phyloP scores from a whole-genome alignment of 2,113 vertebrate genomes.

The Morone saxatilis region DNA sequence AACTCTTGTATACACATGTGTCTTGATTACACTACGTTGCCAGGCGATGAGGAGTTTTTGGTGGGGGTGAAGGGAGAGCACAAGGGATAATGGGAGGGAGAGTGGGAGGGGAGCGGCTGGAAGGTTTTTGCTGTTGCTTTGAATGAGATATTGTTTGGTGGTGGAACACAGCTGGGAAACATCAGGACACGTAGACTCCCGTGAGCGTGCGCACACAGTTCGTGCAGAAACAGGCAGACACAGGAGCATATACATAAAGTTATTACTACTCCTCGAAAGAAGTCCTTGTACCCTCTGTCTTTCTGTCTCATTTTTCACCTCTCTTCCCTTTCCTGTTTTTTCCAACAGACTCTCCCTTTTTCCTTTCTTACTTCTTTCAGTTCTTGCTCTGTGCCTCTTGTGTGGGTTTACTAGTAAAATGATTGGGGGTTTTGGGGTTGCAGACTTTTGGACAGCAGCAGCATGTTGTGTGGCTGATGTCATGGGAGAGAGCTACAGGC shows the following conservation, averaged over 20 bases:
- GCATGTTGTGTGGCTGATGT: constrained; percentile 76
- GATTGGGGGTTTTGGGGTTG: constrained; percentile 48
- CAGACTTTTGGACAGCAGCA: constrained; percentile 57
- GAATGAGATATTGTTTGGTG: constrained; percentile 87
- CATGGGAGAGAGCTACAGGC: constrained; percentile 76
- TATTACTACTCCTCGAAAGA: constrained; percentile 52
- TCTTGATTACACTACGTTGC: constrained; percentile 84
- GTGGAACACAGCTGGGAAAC: constrained; percentile 86
- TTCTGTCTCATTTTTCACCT: constrained; percentile 47
- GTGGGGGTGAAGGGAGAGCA: constrained; percentile 60
- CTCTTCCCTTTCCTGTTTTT: constrained; percentile 19
- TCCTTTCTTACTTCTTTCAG: constrained; percentile 6
- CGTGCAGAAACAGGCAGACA: constrained; percentile 43
- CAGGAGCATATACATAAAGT: constrained; percentile 55
- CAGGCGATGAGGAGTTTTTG: constrained; percentile 72
- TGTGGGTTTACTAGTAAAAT: constrained; percentile 35
- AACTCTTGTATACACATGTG: constrained; percentile 81
- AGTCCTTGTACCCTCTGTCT: constrained; percentile 31
- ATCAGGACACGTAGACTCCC: constrained; percentile 79
- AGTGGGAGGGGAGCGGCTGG: constrained; percentile 54
- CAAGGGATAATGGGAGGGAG: constrained; percentile 68
- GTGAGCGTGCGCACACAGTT: constrained; percentile 49
- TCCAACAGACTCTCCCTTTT: constrained; percentile 5
- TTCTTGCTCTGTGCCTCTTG: constrained; percentile 22
- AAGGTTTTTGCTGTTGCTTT: constrained; percentile 72